Percentiles rank a stretch among this genome's conserved stretches.
Conservation (phyloP, 2,888 invertebrate species). For the Melanophora roralis region DNA sequence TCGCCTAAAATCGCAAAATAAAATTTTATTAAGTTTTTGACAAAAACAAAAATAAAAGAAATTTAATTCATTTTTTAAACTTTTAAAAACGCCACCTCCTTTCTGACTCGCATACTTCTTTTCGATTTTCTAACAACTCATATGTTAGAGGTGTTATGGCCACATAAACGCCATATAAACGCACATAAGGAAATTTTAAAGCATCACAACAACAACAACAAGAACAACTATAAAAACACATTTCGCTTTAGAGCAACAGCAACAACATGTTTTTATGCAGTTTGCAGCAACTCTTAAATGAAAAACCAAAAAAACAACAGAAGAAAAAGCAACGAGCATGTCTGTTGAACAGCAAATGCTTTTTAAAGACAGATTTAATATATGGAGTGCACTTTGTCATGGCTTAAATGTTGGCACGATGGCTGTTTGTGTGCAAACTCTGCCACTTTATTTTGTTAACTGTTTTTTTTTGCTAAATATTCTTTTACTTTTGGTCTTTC, state of each 20-base stretch:
- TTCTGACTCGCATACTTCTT: not conserved
- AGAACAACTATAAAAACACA: too few relatives aligned
- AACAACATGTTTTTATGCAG: not conserved
- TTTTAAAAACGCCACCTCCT: too few relatives aligned
- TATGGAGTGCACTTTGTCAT: constrained; percentile 51
- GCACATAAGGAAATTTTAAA: too few relatives aligned
- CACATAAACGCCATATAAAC: too few relatives aligned
- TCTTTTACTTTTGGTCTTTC: not conserved
- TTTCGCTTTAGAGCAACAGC: too few relatives aligned
- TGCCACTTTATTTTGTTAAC: constrained; percentile 35
- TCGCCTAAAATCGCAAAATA: too few relatives aligned
- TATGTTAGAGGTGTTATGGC: too few relatives aligned
- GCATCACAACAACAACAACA: too few relatives aligned
- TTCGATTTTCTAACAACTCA: constrained; percentile 13
- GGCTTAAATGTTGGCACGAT: constrained; percentile 28
- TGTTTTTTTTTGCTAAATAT: constrained; percentile 15
- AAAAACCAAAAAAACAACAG: not conserved
- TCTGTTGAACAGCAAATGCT: constrained; percentile 22
- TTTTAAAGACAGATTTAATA: constrained; percentile 36
- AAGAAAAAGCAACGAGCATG: not conserved
- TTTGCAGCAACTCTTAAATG: not conserved
- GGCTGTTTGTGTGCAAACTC: not conserved
- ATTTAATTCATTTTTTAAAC: too few relatives aligned
- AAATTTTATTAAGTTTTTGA: too few relatives aligned
- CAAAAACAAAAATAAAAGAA: too few relatives aligned